Evolutionary conservation across 1,140 invertebrate species (phyloP), one percentile per base, ranked within the genome.

Genomic region (Drosophila pandora): DNA sequence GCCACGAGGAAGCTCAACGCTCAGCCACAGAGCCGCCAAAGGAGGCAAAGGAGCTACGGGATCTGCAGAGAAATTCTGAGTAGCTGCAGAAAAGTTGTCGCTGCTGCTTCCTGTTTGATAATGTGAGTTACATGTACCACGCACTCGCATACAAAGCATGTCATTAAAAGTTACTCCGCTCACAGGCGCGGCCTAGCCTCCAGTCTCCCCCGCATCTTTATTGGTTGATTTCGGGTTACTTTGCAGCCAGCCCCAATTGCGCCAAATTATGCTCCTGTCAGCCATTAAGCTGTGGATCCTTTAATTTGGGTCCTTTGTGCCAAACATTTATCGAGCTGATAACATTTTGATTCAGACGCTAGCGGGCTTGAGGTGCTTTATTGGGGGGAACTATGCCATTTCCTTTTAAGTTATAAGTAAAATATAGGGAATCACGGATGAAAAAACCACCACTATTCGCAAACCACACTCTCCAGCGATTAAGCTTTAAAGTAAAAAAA

Each of bases 131-230:
- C 74, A 85, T 87, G 74, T 82, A 72, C 67, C 65, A 87, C 74
- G 75, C 83, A 65, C 56, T 85, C 82, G 78, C 82, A 87, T 87
- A 82, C 82, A 87, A 82, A 87, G 74, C 82, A 81, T 64, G 78
- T 85, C 82, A 85, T 85, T 85, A 87, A 85, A 85, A 85, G 82
- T 85, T 81, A 28, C 53, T 34, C 62, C 65, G 13, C 17, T 43
- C 13, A 17, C 13, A 28, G 7, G 3, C 22, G 12, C 28, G 2
- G 2, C 39, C 22, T 6, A n/a, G 10, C 8, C 13, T 30, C 8
- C 22, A 3, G 4, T 23, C 30, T 43, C 9, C n/a, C 13, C 13
- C 41, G 41, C 39, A 9, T 57, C 43, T 52, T 43, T 50, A 56
- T 62, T 49, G 41, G 39, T 49, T 73, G 56, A 65, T 65, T 43